Evolutionary conservation across 1,140 invertebrate species (phyloP).

Genomic region (Pseudomyrmex dendroicus): DNA sequence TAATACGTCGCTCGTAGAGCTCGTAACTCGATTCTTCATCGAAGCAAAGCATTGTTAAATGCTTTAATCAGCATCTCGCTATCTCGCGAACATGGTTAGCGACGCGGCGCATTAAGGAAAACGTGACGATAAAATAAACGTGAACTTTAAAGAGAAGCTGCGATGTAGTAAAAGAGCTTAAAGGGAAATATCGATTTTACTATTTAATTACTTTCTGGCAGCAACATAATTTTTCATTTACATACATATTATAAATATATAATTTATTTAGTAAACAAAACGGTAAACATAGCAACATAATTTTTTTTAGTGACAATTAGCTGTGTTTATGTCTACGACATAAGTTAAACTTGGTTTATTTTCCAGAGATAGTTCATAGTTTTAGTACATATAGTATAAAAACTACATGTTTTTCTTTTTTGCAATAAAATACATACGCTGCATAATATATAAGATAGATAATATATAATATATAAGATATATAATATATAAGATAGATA

Average conservation of each 20-base stretch:
- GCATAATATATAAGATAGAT: not conserved
- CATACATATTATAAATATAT: slow-evolving; percentile 1
- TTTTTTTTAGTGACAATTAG: too few species aligned
- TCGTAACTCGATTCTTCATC: slow-evolving; percentile 56
- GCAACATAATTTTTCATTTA: slow-evolving; percentile 28
- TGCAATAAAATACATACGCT: too few species aligned
- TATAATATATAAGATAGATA: not conserved
- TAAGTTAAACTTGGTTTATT: too few species aligned
- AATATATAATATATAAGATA: not conserved
- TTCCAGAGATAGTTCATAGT: too few species aligned
- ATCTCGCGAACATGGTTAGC: slow-evolving; percentile 46
- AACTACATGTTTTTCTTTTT: too few species aligned
- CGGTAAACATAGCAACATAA: not conserved
- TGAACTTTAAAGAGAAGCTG: slow-evolving; percentile 34
- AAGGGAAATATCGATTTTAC: slow-evolving; percentile 37
- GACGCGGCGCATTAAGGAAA: slow-evolving; percentile 37
- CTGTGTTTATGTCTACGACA: too few species aligned
- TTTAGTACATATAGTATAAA: too few species aligned
- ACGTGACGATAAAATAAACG: slow-evolving; percentile 41
- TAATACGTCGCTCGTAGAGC: slow-evolving; percentile 55
- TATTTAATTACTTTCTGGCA: slow-evolving; percentile 10
- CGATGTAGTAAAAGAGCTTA: slow-evolving; percentile 17
- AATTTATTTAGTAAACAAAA: not conserved
- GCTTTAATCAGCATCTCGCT: slow-evolving; percentile 58
- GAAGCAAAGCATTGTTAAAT: slow-evolving; percentile 52